Percentiles rank a stretch among this genome's conserved stretches.
Evolutionary conservation across 2,113 vertebrate genomes (phyloP).

Genomic region (Bambusicola thoracicus): DNA sequence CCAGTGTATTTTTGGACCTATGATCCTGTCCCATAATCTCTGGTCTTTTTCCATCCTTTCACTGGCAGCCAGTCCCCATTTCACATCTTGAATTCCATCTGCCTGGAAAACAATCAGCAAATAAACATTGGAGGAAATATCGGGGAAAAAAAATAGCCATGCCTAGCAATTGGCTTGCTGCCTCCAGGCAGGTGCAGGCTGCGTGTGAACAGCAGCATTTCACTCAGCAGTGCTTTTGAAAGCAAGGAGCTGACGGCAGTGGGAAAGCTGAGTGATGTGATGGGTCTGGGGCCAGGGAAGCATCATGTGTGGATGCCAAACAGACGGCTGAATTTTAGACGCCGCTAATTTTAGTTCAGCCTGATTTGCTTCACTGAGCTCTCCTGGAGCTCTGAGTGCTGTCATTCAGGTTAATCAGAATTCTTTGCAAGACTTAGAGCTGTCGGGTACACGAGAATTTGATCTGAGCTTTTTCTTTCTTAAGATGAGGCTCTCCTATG

Average conservation of each 20-base stretch:
- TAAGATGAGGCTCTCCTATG: neutral
- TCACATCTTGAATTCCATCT: neutral
- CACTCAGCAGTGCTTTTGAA: conserved; percentile 9
- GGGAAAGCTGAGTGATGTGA: neutral
- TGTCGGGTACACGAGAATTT: neutral
- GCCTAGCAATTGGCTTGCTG: neutral
- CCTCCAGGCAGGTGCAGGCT: conserved; percentile 35
- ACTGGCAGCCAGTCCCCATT: neutral
- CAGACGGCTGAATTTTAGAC: neutral
- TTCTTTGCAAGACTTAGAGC: conserved; percentile 21
- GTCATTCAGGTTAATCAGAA: conserved; percentile 9
- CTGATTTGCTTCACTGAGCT: conserved; percentile 5
- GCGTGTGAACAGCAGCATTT: neutral
- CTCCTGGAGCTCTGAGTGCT: neutral
- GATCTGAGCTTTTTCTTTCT: neutral
- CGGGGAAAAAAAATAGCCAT: accelerated
- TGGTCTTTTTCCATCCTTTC: neutral
- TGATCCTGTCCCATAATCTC: neutral
- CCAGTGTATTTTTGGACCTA: neutral
- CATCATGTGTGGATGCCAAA: neutral
- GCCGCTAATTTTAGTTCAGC: conserved; percentile 60
- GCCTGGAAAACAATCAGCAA: conserved; percentile 6
- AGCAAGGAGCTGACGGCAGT: neutral
- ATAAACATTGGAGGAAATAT: neutral
- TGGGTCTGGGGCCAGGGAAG: conserved; percentile 14